phyloP scores from a whole-genome alignment of 2,113 vertebrate species.

The Genyomyrus donnyi region DNA sequence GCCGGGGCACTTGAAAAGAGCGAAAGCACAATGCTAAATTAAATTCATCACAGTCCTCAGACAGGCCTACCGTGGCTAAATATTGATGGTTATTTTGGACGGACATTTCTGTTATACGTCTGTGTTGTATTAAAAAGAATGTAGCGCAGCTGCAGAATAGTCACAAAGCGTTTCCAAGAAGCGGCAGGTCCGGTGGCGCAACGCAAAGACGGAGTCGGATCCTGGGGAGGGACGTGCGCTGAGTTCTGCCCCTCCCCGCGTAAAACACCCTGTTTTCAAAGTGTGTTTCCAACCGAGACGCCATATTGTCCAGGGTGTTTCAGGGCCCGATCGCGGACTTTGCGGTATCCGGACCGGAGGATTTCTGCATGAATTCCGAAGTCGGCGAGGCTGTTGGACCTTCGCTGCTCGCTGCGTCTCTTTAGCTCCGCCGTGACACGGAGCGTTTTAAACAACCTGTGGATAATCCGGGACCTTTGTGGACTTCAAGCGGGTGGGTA shows the following conservation, averaged over 20 bases:
- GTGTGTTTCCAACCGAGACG: neutral
- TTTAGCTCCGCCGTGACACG: neutral
- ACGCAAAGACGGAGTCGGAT: neutral
- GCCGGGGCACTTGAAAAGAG: neutral
- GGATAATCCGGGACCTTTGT: neutral
- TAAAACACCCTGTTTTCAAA: slow-evolving; percentile 2
- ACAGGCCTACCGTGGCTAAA: neutral
- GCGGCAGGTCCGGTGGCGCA: neutral
- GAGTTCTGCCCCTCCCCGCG: neutral
- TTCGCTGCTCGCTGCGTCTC: neutral
- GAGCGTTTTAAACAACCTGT: neutral
- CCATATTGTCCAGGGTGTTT: neutral
- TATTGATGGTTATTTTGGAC: neutral
- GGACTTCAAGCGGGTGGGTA: neutral
- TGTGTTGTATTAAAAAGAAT: neutral
- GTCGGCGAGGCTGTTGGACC: neutral
- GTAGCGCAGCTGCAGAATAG: neutral
- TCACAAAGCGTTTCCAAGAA: neutral
- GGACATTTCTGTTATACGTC: neutral
- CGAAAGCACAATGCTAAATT: neutral
- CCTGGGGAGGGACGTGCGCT: neutral
- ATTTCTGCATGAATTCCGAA: neutral
- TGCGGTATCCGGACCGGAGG: neutral
- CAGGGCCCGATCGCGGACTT: neutral
- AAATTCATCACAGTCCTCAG: neutral